A percentile compares a stretch with the other conserved stretches of the same genome.
phyloP scores from a whole-genome alignment of 2,797 vertebrate species.

The Odontamblyopus rebecca region DNA sequence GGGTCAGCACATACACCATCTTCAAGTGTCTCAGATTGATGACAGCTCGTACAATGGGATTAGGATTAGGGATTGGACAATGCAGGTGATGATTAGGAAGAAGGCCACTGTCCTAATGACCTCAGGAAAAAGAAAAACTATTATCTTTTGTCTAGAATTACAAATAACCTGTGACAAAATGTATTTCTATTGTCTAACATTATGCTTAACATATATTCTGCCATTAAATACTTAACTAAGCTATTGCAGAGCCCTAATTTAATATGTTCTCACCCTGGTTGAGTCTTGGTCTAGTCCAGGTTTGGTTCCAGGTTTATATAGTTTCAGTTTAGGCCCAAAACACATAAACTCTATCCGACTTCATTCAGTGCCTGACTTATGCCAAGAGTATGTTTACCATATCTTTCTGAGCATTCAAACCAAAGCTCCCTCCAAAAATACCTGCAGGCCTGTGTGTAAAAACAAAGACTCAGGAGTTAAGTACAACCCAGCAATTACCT shows the following conservation, averaged over 20 bases:
- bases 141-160: neutral
- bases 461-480: conserved; percentile 75
- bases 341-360: neutral
- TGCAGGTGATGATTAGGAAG: conserved; percentile 57
- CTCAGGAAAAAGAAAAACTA: conserved; percentile 26
- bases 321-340: neutral
- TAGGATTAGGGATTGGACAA: conserved; percentile 69
- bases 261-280: neutral
- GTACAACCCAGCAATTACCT: conserved; percentile 75
- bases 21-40: conserved; percentile 66
- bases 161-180: neutral
- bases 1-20: conserved; percentile 68
- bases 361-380: conserved; percentile 25
- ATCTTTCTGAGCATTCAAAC: conserved; percentile 71
- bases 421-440: conserved; percentile 70
- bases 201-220: neutral
- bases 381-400: conserved; percentile 72
- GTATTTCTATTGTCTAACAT: neutral
- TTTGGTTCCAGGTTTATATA: too few species aligned
- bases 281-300: neutral
- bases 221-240: neutral
- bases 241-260: neutral
- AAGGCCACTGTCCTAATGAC: conserved; percentile 50
- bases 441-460: conserved; percentile 71
- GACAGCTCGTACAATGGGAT: conserved; percentile 62